Percentiles rank a stretch among this genome's conserved stretches.
These are phyloP conservation scores for Micromesistius poutassou DNA, from an alignment of 2,797 vertebrate species.

Conservation along the genomic window DNA sequence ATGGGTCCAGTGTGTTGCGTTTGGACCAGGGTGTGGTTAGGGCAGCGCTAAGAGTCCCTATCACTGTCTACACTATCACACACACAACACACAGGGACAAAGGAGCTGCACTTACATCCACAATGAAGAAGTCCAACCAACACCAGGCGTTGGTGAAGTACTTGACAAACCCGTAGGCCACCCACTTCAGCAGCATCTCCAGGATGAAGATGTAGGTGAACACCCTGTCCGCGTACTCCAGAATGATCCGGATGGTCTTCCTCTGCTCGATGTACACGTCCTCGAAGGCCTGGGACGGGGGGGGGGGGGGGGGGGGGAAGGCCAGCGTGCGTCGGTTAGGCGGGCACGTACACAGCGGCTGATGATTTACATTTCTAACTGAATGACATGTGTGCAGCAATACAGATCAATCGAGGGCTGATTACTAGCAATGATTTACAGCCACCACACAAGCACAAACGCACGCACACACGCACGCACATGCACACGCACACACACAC, in stretches of 20 bases:
- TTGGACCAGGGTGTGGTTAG: background rate
- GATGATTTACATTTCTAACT: background rate
- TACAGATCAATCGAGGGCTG: slow-evolving; percentile 12
- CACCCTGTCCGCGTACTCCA: slow-evolving; percentile 95
- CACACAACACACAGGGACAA: slow-evolving; percentile 26
- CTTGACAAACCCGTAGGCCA: slow-evolving; percentile 96
- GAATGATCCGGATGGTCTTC: slow-evolving; percentile 87
- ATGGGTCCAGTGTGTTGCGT: background rate
- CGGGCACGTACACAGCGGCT: background rate
- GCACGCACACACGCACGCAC: background rate
- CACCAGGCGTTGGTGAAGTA: slow-evolving; percentile 99
- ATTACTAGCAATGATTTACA: slow-evolving; percentile 31
- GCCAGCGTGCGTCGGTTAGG: background rate
- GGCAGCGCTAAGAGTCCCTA: background rate
- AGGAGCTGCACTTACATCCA: slow-evolving; percentile 89
- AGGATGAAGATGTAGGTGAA: slow-evolving; percentile 99
- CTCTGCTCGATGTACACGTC: slow-evolving; percentile 98
- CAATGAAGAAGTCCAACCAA: slow-evolving; percentile 99
- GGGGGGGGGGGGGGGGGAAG: slow-evolving; percentile 7
- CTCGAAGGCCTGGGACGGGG: slow-evolving; percentile 86
- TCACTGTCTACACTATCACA: slow-evolving; percentile 6
- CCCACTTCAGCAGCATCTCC: slow-evolving; percentile 99
- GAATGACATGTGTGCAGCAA: slow-evolving; percentile 26
- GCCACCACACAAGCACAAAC: background rate
- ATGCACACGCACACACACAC: background rate